phyloP scores from a whole-genome alignment of 2,797 vertebrate genomes.

The Pseudomugil gertrudae region DNA sequence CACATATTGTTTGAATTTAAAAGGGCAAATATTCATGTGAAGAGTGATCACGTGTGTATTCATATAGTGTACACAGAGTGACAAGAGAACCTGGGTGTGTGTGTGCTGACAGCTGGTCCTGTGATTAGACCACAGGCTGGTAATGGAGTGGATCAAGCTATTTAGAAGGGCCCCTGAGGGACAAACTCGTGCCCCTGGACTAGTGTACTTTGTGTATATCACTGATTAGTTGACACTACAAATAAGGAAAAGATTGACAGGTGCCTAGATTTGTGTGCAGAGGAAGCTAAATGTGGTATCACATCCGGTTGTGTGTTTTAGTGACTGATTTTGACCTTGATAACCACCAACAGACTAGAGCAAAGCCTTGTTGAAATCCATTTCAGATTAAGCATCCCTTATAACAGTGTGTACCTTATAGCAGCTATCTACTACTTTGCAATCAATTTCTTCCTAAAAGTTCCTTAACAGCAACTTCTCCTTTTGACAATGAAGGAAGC shows the following conservation, averaged over 20 bases:
- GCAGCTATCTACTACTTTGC: background rate
- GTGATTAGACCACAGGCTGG: constrained; percentile 76
- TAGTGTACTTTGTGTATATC: constrained; percentile 11
- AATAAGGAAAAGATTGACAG: constrained; percentile 20
- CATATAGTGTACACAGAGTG: background rate
- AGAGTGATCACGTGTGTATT: background rate
- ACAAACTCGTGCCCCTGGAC: constrained; percentile 48
- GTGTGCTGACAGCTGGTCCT: constrained; percentile 82
- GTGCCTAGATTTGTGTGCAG: constrained; percentile 6
- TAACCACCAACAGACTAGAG: background rate
- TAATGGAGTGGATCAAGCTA: constrained; percentile 77
- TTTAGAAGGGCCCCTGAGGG: constrained; percentile 69
- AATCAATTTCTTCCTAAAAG: background rate
- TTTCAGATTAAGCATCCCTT: background rate
- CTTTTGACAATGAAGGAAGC: constrained; percentile 14
- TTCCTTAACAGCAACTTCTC: constrained; percentile 5
- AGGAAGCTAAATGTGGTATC: background rate
- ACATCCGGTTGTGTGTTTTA: background rate
- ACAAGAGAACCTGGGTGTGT: constrained; percentile 12
- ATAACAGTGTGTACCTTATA: background rate
- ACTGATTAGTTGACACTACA: constrained; percentile 30
- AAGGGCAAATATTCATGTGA: background rate
- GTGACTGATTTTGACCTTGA: background rate
- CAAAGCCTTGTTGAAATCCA: background rate
- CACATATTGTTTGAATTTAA: constrained; percentile 11